These are phyloP conservation scores for Pandemis corylana DNA, from an alignment of 2,888 invertebrate species.

Conservation along the genomic window DNA sequence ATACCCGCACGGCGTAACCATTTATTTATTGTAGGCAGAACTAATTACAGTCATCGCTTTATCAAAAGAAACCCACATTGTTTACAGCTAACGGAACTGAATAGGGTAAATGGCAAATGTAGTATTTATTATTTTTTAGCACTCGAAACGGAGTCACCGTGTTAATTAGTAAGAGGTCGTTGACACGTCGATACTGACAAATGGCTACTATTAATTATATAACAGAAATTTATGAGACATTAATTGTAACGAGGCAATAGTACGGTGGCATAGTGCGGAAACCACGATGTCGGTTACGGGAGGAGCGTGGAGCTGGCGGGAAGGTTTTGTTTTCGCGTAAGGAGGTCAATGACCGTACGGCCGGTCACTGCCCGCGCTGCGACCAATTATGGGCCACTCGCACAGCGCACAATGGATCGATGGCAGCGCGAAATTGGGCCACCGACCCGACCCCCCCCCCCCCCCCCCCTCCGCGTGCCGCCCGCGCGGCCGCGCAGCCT, in stretches of 20 bases:
- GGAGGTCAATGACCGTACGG: constrained; percentile 77
- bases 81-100: constrained; percentile 37
- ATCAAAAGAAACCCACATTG: constrained; percentile 35
- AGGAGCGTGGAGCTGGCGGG: constrained; percentile 53
- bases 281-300: constrained; percentile 31
- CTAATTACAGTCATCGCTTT: constrained; percentile 24
- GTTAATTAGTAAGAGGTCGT: constrained; percentile 72
- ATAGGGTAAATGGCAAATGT: constrained; percentile 39
- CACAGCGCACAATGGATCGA: constrained; percentile 85
- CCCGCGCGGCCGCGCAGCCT: constrained; percentile 52
- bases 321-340: constrained; percentile 82
- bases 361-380: constrained; percentile 83
- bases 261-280: constrained; percentile 26
- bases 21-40: constrained; percentile 12
- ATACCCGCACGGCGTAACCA: constrained; percentile 1
- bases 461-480: constrained; percentile 49
- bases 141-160: constrained; percentile 73
- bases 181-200: constrained; percentile 55
- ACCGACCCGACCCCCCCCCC: constrained; percentile 66
- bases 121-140: constrained; percentile 45
- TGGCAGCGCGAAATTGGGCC: constrained; percentile 83
- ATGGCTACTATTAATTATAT: constrained; percentile 34
- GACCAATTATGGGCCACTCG: constrained; percentile 85
- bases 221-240: constrained; percentile 7
- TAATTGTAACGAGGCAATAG: constrained; percentile 10